A percentile compares a stretch with the other conserved stretches of the same genome.
These are phyloP conservation scores for Gymnothorax javanicus DNA, from an alignment of 2,797 vertebrate genomes.

Conservation along the genomic window DNA sequence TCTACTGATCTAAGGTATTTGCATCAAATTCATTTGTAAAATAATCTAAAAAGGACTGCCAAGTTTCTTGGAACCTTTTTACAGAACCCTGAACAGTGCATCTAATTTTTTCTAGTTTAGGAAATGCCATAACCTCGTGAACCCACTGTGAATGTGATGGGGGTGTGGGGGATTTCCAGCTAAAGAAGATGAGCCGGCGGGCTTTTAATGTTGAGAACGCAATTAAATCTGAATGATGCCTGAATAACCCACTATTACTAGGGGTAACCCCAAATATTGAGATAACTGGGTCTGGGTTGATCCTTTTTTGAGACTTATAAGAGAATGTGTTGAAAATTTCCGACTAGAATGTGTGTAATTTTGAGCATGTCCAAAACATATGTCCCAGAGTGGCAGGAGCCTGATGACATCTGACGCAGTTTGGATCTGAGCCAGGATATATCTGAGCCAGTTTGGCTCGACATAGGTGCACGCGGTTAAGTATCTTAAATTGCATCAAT, in stretches of 20 bases:
- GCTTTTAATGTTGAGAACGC: neutral
- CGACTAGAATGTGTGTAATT: neutral
- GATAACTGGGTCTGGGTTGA: constrained; percentile 12
- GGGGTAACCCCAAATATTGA: constrained; percentile 15
- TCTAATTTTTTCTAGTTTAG: constrained; percentile 30
- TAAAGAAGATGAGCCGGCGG: constrained; percentile 20
- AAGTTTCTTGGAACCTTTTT: too few relatives aligned
- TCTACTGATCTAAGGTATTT: too few relatives aligned
- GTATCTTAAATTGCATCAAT: constrained; percentile 27
- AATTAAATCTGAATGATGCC: neutral
- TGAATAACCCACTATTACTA: neutral
- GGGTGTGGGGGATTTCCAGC: constrained; percentile 19
- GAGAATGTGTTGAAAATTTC: constrained; percentile 18
- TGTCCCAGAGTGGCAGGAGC: constrained; percentile 17
- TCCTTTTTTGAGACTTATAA: neutral
- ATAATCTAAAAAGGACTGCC: too few relatives aligned
- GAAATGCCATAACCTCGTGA: constrained; percentile 1
- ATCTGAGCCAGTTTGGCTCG: constrained; percentile 21
- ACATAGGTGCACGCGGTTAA: constrained; percentile 15
- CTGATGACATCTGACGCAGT: constrained; percentile 11
- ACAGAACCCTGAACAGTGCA: neutral
- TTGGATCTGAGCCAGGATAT: neutral
- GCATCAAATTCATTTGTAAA: too few relatives aligned
- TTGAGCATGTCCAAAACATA: constrained; percentile 22
- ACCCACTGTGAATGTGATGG: constrained; percentile 9